Base-by-base conservation (phyloP, 2,797 vertebrate genomes). In the Adelosebastes latens region DNA sequence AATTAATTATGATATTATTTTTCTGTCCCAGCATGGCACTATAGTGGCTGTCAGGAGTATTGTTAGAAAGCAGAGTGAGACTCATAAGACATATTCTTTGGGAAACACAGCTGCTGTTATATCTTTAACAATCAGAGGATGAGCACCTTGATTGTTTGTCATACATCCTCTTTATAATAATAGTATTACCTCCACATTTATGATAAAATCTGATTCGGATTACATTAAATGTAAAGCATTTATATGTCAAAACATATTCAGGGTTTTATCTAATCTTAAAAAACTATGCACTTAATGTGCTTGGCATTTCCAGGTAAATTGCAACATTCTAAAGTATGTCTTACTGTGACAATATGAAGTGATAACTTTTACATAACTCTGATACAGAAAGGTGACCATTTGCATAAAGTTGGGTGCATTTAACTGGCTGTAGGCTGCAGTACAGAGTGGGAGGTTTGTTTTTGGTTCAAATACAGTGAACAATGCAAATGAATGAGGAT, bases 301-400 rank as follows among this genome's bases (percentile, higher is more conserved):
- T 76, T 87, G 80, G 42, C 77, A 87, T 84, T 87, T 88, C 70
- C 73, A 78, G 18, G 5, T 32, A 74, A 80, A 84, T 34, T 74
- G 68, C 56, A 29, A 8, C 22, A 39, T 78, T 39, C 56, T 34
- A 22, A 77, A 75, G 56, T 27, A 56, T 13, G 42, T 71, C 8
- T 70, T 53, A 18, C 29, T 27, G 9, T 58, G 61, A 65, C 31
- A 34, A 39, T 22, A 24, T 12, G 27, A 71, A 70, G 7, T 25
- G 42, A 31, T 70, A 16, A 63, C 39, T 46, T 74, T 79, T 65
- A 24, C 12, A 71, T 14, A 71, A 60, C 10, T 60, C 22, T 72
- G 12, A 32, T 8, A 25, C 56, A 20, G 29, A 77, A 77, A 81
- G 65, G 69, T 75, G 78, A 72, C 7, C n/a, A 64, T 83, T 79